Base-by-base conservation (phyloP, 1,140 invertebrate species). In the Cyclargus thomasi region DNA sequence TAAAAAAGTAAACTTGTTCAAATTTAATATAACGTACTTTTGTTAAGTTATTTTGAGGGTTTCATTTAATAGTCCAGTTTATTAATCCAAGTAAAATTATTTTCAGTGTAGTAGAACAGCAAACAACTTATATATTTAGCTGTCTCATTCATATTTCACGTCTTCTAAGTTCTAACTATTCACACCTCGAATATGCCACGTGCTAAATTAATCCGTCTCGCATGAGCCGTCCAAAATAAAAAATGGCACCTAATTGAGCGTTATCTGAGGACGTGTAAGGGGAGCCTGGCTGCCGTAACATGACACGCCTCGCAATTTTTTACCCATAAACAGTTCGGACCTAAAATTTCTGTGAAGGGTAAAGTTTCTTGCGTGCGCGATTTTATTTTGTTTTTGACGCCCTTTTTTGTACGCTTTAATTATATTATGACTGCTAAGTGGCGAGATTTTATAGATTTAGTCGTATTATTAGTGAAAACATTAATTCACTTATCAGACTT, bases 261-360 rank as follows among this genome's bases (percentile, higher is more conserved):
- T 75, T 75, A 78, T 76, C 72, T 74, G 70, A 73, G 73, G 73
- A 69, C 72, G 72, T 71, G 76, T 74, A 78, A 78, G 70, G 65
- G 67, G 78, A 83, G 68, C 70, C 70, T 55, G 68, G 67, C 73
- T 74, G 75, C 75, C 73, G 81, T 77, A 82, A 84, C 74, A 74
- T 62, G 75, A 83, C 74, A 80, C 72, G 65, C 62, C 65, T 69
- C 64, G 73, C 74, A 69, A 75, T 77, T 77, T 81, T 81, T 79
- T 76, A 74, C 75, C 64, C 68, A 70, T 79, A 82, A 83, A 81
- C 80, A 79, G 74, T 83, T 81, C 81, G 74, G 76, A 68, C 71
- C 68, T 63, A 68, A 69, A 72, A 36, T 57, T 57, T 65, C 71
- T 65, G 53, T 72, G 67, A 71, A 71, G 81, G 77, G 73, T 83